phyloP scores from a whole-genome alignment of 2,888 invertebrate genomes.

The Achlya flavicornis region DNA sequence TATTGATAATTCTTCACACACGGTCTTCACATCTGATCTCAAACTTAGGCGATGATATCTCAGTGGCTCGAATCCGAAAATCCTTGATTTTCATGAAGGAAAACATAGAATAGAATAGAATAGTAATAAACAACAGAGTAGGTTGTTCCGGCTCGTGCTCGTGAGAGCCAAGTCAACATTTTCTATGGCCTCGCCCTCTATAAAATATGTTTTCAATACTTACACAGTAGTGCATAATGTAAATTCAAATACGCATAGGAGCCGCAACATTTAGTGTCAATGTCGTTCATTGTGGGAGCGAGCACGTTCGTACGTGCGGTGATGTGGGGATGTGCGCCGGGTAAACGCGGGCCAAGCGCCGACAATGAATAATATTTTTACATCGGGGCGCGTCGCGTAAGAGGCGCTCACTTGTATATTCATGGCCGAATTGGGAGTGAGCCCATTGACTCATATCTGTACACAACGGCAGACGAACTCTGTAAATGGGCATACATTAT shows the following conservation, averaged over 20 bases:
- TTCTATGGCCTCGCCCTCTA: too few relatives aligned
- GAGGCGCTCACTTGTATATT: conserved; percentile 1
- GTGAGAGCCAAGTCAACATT: too few relatives aligned
- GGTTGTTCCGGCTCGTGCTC: too few relatives aligned
- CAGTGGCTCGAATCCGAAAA: too few relatives aligned
- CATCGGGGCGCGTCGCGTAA: not conserved
- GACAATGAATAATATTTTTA: conserved; percentile 21
- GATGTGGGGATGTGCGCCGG: too few relatives aligned
- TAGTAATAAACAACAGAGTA: too few relatives aligned
- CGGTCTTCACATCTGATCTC: too few relatives aligned
- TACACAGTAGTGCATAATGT: not conserved
- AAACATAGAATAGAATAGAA: too few relatives aligned
- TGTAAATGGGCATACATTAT: conserved; percentile 1
- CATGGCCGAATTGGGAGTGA: conserved; percentile 2
- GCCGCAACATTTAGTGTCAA: not conserved
- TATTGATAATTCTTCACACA: too few relatives aligned
- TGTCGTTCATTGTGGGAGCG: not conserved
- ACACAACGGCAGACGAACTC: not conserved
- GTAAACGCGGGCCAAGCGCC: conserved; percentile 14
- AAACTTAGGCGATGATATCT: too few relatives aligned
- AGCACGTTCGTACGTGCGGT: not conserved
- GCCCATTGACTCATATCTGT: conserved; percentile 4
- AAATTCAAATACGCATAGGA: not conserved
- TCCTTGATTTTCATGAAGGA: too few relatives aligned
- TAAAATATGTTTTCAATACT: too few relatives aligned